Conservation (phyloP, 2,888 invertebrate genomes). For the Hydrotaea diabolus region DNA sequence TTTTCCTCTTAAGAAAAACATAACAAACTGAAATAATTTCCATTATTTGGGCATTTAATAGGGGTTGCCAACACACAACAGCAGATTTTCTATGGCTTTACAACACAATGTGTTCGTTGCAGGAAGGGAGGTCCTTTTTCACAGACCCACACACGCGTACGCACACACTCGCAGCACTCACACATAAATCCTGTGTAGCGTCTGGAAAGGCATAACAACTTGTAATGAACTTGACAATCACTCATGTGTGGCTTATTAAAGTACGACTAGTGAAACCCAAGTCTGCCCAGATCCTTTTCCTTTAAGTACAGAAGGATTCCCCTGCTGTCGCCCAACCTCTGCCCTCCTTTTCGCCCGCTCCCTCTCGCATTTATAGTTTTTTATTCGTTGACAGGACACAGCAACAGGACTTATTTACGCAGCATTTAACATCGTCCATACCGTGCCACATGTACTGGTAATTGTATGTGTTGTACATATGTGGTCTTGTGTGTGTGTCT, state of each 20-base stretch:
- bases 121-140: neutral
- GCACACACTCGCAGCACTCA: too few relatives aligned
- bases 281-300: neutral
- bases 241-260: conserved; percentile 65
- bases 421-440: conserved; percentile 47
- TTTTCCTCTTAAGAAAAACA: conserved; percentile 8
- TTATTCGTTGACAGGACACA: neutral
- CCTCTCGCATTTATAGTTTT: neutral
- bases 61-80: neutral
- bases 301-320: neutral
- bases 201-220: neutral
- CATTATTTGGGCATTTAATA: conserved; percentile 17
- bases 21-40: conserved; percentile 10
- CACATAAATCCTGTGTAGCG: neutral
- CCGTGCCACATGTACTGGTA: neutral
- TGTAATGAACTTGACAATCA: conserved; percentile 61
- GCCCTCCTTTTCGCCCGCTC: too few relatives aligned
- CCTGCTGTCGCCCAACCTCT: neutral
- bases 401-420: conserved; percentile 56
- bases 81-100: conserved; percentile 49
- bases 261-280: conserved; percentile 9
- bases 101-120: conserved; percentile 38
- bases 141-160: neutral
- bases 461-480: neutral
- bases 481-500: conserved; percentile 14